These are phyloP conservation scores for Parasteatoda lunata DNA, from an alignment of 2,888 invertebrate species.

Conservation along the genomic window DNA sequence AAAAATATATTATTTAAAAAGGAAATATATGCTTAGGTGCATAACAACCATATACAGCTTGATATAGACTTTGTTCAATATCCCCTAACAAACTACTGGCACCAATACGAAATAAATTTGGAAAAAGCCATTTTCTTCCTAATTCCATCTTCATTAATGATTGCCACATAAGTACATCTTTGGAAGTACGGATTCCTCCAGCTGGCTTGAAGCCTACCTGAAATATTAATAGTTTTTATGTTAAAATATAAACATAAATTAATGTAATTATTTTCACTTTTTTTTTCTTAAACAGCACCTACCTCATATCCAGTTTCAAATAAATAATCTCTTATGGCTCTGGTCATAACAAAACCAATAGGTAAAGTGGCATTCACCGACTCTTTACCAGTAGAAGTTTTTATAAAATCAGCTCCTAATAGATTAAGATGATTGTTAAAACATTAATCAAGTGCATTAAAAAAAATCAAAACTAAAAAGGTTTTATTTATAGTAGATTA, in stretches of 20 bases:
- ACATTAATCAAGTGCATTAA: conserved; percentile 4
- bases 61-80: conserved; percentile 79
- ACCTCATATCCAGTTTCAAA: conserved; percentile 80
- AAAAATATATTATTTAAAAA: conserved; percentile 3
- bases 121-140: conserved; percentile 89
- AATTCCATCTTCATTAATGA: conserved; percentile 87
- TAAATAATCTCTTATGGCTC: conserved; percentile 89
- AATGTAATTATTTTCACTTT: background rate
- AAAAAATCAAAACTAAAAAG: background rate
- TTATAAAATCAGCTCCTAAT: conserved; percentile 97
- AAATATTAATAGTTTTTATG: conserved; percentile 63
- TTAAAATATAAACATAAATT: too few relatives aligned
- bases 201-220: conserved; percentile 98
- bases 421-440: background rate
- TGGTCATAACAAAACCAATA: conserved; percentile 93
- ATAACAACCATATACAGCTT: conserved; percentile 74
- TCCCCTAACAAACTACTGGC: conserved; percentile 92
- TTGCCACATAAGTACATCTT: conserved; percentile 91
- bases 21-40: conserved; percentile 34
- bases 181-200: conserved; percentile 91
- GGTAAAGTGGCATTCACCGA: conserved; percentile 93
- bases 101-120: conserved; percentile 89
- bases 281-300: conserved; percentile 9
- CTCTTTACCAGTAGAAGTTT: conserved; percentile 97
- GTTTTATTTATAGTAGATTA: background rate